phyloP scores from a whole-genome alignment of 1,140 invertebrate genomes.

The Elysia chlorotica region DNA sequence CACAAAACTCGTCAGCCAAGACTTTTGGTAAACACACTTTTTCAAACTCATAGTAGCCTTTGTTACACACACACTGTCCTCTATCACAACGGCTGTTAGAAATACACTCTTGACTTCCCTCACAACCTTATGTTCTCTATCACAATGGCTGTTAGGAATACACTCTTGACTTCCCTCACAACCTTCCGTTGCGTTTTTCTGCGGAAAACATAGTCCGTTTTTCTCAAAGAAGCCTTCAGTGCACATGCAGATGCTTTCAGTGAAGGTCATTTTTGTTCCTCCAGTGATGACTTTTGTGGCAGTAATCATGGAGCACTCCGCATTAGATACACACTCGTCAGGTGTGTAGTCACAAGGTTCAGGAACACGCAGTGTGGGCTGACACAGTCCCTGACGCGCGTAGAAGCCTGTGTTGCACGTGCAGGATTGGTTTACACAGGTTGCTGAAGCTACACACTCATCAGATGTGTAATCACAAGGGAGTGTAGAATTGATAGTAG shows the following conservation, averaged over 20 bases:
- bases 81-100: too few relatives aligned
- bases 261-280: too few relatives aligned
- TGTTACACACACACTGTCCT: too few relatives aligned
- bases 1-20: too few relatives aligned
- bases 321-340: slow-evolving; percentile 13
- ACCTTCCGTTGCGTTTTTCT: not conserved
- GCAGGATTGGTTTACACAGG: slow-evolving; percentile 12
- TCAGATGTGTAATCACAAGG: slow-evolving; percentile 9
- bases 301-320: slow-evolving; percentile 14
- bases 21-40: too few relatives aligned
- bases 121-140: too few relatives aligned
- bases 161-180: too few relatives aligned
- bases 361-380: not conserved
- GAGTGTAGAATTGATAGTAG: not conserved
- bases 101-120: too few relatives aligned
- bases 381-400: slow-evolving; percentile 4
- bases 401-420: slow-evolving; percentile 18
- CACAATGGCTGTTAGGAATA: too few relatives aligned
- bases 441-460: slow-evolving; percentile 18
- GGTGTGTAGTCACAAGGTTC: slow-evolving; percentile 5
- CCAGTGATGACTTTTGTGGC: too few relatives aligned
- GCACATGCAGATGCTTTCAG: slow-evolving; percentile 5
- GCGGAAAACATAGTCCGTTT: not conserved
- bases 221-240: slow-evolving; percentile 8
- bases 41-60: too few relatives aligned